Percentiles rank a stretch among this genome's conserved stretches.
These are phyloP conservation scores for Tragelaphus strepsiceros DNA, from an alignment of 2,113 vertebrate species.

Conservation along the genomic window DNA sequence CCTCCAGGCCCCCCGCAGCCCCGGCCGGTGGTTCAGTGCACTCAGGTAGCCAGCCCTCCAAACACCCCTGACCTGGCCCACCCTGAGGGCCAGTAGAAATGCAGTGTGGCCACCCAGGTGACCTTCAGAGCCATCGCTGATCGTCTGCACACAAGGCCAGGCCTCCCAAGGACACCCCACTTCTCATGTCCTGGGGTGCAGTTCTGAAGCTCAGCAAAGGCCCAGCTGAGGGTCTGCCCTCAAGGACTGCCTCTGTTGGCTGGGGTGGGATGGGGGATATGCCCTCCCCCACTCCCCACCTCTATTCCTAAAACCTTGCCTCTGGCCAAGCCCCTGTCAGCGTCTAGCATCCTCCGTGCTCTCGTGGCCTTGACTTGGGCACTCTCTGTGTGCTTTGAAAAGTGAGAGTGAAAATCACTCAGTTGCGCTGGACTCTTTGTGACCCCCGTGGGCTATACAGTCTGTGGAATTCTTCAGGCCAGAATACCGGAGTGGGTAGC, in stretches of 20 bases:
- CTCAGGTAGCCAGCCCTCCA: not conserved
- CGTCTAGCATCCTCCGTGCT: not conserved
- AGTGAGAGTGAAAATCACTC: not conserved
- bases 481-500: not conserved
- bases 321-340: not conserved
- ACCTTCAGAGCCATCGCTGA: too few species aligned
- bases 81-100: not conserved
- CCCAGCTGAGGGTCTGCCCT: not conserved
- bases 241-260: not conserved
- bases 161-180: not conserved
- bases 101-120: not conserved
- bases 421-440: not conserved
- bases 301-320: not conserved
- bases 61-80: too few species aligned
- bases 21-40: not conserved
- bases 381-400: not conserved
- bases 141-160: not conserved
- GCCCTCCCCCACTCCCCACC: not conserved
- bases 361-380: not conserved
- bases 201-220: not conserved
- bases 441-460: not conserved
- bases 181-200: rapidly evolving
- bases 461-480: not conserved
- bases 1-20: not conserved
- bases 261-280: not conserved